Evolutionary conservation across 2,888 invertebrate genomes (phyloP).

Genomic region (Drymonia ruficornis): DNA sequence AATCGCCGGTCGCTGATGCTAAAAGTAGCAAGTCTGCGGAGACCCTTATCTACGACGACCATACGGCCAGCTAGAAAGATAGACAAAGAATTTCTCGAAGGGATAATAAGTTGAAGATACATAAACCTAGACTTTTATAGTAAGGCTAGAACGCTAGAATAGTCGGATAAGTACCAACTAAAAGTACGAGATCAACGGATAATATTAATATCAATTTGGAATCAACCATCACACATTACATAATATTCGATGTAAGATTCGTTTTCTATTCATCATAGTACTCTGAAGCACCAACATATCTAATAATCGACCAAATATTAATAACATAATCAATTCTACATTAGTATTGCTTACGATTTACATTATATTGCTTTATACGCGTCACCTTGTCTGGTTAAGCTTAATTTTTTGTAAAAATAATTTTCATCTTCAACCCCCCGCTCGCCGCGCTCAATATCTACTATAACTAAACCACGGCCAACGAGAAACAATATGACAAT

Average conservation of each 20-base stretch:
- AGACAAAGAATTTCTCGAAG: slow-evolving; percentile 59
- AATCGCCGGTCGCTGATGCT: too few relatives aligned
- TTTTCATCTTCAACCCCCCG: slow-evolving; percentile 35
- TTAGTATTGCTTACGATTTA: slow-evolving; percentile 80
- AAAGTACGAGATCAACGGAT: slow-evolving; percentile 2
- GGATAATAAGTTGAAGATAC: slow-evolving; percentile 63
- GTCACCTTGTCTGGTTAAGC: slow-evolving; percentile 66
- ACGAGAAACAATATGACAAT: too few relatives aligned
- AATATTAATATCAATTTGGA: slow-evolving; percentile 17
- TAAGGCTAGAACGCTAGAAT: slow-evolving; percentile 44
- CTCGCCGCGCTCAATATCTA: slow-evolving; percentile 21
- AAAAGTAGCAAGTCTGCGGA: too few relatives aligned
- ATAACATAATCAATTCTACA: slow-evolving; percentile 68
- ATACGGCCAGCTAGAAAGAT: slow-evolving; percentile 57
- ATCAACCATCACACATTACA: slow-evolving; percentile 44
- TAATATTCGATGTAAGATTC: slow-evolving; percentile 75
- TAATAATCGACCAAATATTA: slow-evolving; percentile 67
- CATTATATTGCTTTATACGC: slow-evolving; percentile 79
- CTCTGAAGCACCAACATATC: slow-evolving; percentile 77
- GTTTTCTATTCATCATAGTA: slow-evolving; percentile 64
- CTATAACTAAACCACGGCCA: too few relatives aligned
- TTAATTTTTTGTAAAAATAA: slow-evolving; percentile 58
- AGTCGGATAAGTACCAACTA: slow-evolving; percentile 14
- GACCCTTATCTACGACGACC: too few relatives aligned
- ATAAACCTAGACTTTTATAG: slow-evolving; percentile 48